Conservation (phyloP, 2,113 vertebrate species). For the Ivindomyrus marchei region DNA sequence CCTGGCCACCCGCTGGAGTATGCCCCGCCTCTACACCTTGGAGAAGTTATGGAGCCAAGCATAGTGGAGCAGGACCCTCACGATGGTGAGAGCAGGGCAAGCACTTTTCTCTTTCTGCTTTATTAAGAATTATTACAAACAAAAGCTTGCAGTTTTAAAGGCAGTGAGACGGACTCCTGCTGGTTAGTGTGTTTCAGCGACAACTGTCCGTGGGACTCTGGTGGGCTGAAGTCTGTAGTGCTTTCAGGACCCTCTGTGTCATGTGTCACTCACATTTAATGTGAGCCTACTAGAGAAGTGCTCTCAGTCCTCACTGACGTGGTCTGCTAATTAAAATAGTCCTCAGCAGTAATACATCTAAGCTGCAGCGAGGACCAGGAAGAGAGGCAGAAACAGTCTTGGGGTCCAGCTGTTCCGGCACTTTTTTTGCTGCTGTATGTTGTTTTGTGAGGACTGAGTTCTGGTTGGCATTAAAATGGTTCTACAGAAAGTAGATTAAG, state of each 20-base stretch:
- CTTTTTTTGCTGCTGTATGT: background rate
- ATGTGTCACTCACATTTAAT: background rate
- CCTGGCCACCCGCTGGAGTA: constrained; percentile 46
- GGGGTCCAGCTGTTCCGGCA: background rate
- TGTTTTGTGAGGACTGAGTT: background rate
- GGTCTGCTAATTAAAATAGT: constrained; percentile 6
- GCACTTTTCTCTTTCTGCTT: background rate
- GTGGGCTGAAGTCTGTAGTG: background rate
- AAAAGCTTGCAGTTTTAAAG: background rate
- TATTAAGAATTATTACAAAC: background rate
- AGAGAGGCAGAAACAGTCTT: background rate
- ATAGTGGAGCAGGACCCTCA: constrained; percentile 59
- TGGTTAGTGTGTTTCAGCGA: background rate
- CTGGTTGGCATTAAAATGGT: background rate
- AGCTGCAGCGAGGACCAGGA: background rate
- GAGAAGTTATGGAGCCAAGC: constrained; percentile 62
- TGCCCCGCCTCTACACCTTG: constrained; percentile 41
- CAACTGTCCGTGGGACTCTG: background rate
- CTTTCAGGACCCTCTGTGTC: background rate
- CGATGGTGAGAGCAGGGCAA: constrained; percentile 58
- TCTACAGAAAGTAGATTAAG: constrained; percentile 6
- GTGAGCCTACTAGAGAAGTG: background rate
- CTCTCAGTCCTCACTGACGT: background rate
- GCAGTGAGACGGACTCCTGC: background rate
- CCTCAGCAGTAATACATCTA: background rate